Conservation (phyloP, 2,113 vertebrate genomes). For the Rhinoptilus africanus region DNA sequence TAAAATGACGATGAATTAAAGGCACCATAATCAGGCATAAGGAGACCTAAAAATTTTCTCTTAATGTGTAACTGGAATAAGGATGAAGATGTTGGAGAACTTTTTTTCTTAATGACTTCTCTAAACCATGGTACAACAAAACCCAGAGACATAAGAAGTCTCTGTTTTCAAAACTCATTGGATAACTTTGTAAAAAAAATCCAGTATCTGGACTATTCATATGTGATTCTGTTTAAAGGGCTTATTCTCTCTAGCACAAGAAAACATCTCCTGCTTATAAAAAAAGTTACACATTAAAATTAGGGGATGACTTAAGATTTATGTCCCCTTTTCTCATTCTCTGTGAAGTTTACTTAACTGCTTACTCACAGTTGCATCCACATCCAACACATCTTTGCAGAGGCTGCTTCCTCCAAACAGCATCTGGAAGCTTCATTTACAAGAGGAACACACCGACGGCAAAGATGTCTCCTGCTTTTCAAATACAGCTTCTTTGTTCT, state of each 20-base stretch:
- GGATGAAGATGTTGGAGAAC: background rate
- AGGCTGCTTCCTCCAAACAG: background rate
- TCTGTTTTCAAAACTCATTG: background rate
- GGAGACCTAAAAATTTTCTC: background rate
- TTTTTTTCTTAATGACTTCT: background rate
- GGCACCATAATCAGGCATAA: fast-evolving
- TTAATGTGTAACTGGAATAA: background rate
- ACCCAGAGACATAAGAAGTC: too few relatives aligned
- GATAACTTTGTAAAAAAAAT: background rate
- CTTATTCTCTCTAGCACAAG: background rate
- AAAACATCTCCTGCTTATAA: background rate
- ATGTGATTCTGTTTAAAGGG: background rate
- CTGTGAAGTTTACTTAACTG: background rate
- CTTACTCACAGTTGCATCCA: background rate
- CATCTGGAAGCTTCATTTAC: background rate
- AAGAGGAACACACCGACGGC: background rate
- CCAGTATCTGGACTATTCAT: background rate
- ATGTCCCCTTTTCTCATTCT: background rate
- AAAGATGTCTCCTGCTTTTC: background rate
- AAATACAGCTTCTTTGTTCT: background rate
- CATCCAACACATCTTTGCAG: background rate
- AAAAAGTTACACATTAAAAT: too few relatives aligned
- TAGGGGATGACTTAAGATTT: background rate
- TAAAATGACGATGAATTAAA: background rate
- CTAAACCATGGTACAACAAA: background rate